Evolutionary conservation across 1,140 invertebrate genomes (phyloP).

Genomic region (Drosophila simulans): DNA sequence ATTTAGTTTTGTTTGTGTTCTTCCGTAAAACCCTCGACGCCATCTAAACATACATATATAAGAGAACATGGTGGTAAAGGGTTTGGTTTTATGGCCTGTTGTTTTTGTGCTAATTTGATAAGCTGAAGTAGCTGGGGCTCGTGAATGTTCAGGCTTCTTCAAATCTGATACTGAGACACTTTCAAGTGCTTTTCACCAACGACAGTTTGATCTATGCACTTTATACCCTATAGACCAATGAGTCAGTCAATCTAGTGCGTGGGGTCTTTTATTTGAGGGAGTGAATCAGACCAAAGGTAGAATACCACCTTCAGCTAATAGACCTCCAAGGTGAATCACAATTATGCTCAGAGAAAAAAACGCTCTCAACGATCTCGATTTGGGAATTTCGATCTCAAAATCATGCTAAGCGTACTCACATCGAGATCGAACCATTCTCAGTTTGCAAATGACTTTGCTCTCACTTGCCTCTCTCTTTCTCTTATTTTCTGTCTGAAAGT

Average conservation of each 20-base stretch:
- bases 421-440: no score
- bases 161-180: slow-evolving; percentile 51
- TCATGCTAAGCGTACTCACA: no score
- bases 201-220: slow-evolving; percentile 8
- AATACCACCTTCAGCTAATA: background rate
- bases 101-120: slow-evolving; percentile 55
- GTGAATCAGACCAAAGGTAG: slow-evolving; percentile 19
- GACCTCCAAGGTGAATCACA: background rate
- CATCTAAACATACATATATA: background rate
- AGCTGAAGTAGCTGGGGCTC: slow-evolving; percentile 35
- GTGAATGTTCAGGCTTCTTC: slow-evolving; percentile 15
- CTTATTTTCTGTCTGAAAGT: no score
- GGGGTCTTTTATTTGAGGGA: background rate
- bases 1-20: slow-evolving; percentile 21
- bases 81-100: slow-evolving; percentile 5
- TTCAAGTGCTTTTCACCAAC: slow-evolving; percentile 34
- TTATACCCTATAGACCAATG: background rate
- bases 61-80: slow-evolving; percentile 19
- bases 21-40: background rate
- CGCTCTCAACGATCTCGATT: no score
- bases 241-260: slow-evolving; percentile 6
- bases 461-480: no score
- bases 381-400: no score
- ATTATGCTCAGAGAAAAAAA: no score
- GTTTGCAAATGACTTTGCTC: no score